Evolutionary conservation across 1,140 invertebrate genomes (phyloP).

Genomic region (Caenorhabditis inopinata): DNA sequence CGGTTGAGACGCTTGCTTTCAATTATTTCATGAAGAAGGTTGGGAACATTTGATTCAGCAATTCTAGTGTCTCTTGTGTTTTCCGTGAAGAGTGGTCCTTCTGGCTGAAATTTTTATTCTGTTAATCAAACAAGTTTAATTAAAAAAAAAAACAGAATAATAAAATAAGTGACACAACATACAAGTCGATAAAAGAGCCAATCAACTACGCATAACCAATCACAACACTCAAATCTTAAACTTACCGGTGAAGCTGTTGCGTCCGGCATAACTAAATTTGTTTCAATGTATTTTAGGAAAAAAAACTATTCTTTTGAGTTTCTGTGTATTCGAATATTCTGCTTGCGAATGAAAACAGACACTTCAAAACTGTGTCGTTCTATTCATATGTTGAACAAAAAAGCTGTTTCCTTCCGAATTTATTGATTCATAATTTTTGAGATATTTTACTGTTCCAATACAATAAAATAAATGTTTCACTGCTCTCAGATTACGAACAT

Average conservation of each 20-base stretch:
- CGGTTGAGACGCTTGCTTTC: conserved; percentile 41
- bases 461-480: too few species aligned
- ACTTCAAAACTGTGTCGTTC: too few species aligned
- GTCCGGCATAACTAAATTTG: not conserved
- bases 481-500: too few species aligned
- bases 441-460: too few species aligned
- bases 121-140: not conserved
- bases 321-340: not conserved
- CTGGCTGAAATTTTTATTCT: conserved; percentile 28
- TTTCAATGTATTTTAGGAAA: not conserved
- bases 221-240: not conserved
- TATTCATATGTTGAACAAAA: too few species aligned
- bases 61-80: conserved; percentile 8
- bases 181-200: too few species aligned
- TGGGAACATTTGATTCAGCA: not conserved
- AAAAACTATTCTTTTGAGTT: too few species aligned
- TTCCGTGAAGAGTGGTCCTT: conserved; percentile 37
- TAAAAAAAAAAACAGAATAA: not conserved
- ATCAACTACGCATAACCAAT: not conserved
- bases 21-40: conserved; percentile 32
- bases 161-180: not conserved
- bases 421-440: too few species aligned
- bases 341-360: too few species aligned
- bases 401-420: too few species aligned
- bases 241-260: not conserved